Evolutionary conservation across 2,888 invertebrate genomes (phyloP).

Genomic region (Aproaerema taeniolella): DNA sequence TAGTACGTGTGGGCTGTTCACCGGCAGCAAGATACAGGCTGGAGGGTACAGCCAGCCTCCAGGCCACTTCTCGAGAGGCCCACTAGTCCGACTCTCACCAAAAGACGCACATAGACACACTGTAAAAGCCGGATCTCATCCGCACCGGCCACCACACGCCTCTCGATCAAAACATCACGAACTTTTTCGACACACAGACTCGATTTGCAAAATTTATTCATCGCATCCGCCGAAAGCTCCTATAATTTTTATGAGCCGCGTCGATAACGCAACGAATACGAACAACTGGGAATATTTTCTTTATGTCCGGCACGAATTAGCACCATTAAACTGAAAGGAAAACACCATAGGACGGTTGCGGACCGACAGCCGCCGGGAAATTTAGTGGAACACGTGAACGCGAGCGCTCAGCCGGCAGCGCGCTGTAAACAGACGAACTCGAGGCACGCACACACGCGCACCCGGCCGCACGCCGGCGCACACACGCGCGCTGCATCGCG

Average conservation of each 20-base stretch:
- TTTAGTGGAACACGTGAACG: slow-evolving; percentile 72
- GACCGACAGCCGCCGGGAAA: slow-evolving; percentile 61
- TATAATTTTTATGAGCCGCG: slow-evolving; percentile 60
- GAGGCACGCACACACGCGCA: slow-evolving; percentile 25
- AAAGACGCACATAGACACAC: slow-evolving; percentile 41
- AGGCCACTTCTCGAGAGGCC: slow-evolving; percentile 27
- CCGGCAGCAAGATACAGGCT: background rate
- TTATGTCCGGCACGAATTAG: slow-evolving; percentile 51
- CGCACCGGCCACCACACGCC: slow-evolving; percentile 61
- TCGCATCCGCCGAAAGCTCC: slow-evolving; percentile 74
- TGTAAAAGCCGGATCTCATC: slow-evolving; percentile 48
- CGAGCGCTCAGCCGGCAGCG: slow-evolving; percentile 80
- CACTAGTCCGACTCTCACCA: slow-evolving; percentile 46
- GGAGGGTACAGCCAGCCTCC: slow-evolving; percentile 26
- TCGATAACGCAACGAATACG: slow-evolving; percentile 44
- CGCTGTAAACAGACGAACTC: slow-evolving; percentile 72
- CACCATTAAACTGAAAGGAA: slow-evolving; percentile 58
- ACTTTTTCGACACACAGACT: slow-evolving; percentile 72
- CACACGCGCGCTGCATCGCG: slow-evolving; percentile 50
- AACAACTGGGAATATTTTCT: slow-evolving; percentile 44
- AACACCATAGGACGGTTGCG: slow-evolving; percentile 60
- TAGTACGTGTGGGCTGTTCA: slow-evolving; percentile 41
- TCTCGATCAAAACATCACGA: slow-evolving; percentile 71
- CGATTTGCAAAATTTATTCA: slow-evolving; percentile 76
- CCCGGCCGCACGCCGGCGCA: slow-evolving; percentile 31